Percentiles rank a stretch among this genome's conserved stretches.
Evolutionary conservation across 2,888 invertebrate species (phyloP).

Genomic region (Synanthedon tipuliformis): DNA sequence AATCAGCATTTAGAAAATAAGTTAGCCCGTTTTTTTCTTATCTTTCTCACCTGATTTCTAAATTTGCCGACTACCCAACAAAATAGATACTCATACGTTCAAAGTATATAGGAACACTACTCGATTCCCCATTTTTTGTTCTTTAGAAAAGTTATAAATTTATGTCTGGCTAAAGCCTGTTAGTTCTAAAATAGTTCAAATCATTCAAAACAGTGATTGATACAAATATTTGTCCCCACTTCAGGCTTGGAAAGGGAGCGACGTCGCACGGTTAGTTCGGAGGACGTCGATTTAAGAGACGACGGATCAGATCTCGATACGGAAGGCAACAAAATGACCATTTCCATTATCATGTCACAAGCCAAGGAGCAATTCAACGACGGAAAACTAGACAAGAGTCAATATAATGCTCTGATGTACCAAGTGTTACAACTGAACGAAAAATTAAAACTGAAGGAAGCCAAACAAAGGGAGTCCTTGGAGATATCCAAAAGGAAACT

Average conservation of each 20-base stretch:
- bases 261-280: constrained; percentile 57
- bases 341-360: constrained; percentile 82
- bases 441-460: constrained; percentile 79
- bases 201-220: too few relatives aligned
- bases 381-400: constrained; percentile 79
- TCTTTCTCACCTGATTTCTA: too few relatives aligned
- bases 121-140: too few relatives aligned
- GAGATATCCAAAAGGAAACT: constrained; percentile 65
- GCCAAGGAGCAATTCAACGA: constrained; percentile 83
- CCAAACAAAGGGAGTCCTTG: constrained; percentile 76
- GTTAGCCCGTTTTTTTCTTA: too few relatives aligned
- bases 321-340: constrained; percentile 73
- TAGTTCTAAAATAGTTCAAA: too few relatives aligned
- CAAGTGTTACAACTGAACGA: constrained; percentile 84
- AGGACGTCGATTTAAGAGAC: constrained; percentile 65
- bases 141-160: too few relatives aligned
- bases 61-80: too few relatives aligned
- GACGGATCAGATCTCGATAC: constrained; percentile 62
- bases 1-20: too few relatives aligned
- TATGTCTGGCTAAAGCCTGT: too few relatives aligned
- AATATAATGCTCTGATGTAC: constrained; percentile 81
- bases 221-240: constrained; percentile 3
- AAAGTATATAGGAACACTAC: too few relatives aligned
- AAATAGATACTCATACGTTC: too few relatives aligned
- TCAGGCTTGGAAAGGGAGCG: constrained; percentile 61